Base-by-base conservation (phyloP, 1,140 invertebrate species). In the Scaptomyza hsui region DNA sequence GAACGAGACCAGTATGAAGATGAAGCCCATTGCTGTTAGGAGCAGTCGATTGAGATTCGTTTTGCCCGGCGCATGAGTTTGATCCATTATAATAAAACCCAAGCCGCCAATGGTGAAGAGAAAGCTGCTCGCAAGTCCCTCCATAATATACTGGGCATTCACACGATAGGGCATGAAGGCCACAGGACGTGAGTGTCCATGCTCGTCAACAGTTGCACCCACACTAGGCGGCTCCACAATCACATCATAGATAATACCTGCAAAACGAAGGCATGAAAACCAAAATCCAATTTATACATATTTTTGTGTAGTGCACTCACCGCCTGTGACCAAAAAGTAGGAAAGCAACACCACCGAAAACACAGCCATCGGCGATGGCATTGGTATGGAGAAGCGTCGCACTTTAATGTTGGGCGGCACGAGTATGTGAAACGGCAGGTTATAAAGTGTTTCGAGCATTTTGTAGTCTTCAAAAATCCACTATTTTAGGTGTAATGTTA, bases 61-160 rank as follows among this genome's bases (percentile, higher is more conserved):
- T 32, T 97, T 98, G 1, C 96, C 94, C 0, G 97, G 96, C 74
- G 96, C 96, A 90, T 99, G 98, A 0, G 97, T 98, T 74, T 97
- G 95, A 92, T 99, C 98, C 45, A 99, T 92, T 63, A 99, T 96
- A 7, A 99, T 97, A 92, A 99, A 99, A 3, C 99, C 99, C 24
- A 99, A 92, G 1, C 98, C 98, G 47, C 98, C 98, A 41, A 99
- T 93, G 0, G 97, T 98, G 92, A 99, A 99, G 4, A 99, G 93
- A 89, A 99, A 99, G 92, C 97, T 98, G 19, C 98, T 97, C 10
- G 98, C 98, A 59, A 99, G 92, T 1, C 98, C 98, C 93, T 99
- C 98, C 97, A 99, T 98, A 37, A 99, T 99, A 89, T 99, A 99
- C 91, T 99, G 98, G 0, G 98, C 98, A 93, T 99, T 99, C 0